Evolutionary conservation across 2,888 invertebrate species (phyloP), one percentile per base, ranked within the genome.

Genomic region (Rhynchonema sp.): DNA sequence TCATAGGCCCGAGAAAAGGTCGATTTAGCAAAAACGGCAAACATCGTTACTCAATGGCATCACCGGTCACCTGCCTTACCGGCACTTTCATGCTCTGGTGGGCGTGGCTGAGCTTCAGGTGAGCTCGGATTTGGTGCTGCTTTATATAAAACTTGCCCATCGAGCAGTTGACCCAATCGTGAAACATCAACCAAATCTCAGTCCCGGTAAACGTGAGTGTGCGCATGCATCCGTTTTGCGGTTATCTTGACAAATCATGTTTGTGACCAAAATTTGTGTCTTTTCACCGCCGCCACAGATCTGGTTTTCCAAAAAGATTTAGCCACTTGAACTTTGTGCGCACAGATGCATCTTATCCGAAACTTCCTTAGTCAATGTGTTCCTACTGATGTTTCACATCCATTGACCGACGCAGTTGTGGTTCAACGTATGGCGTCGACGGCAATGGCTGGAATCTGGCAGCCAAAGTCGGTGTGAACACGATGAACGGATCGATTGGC

Each of bases 401-500:
- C n/a, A n/a, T n/a, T n/a, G n/a, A n/a, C n/a, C n/a, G 38, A 13
- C 20, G 9, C 38, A 38, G 38, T 38, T 49, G 49, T n/a, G 49
- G 49, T n/a, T 17, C 13, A 3, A 49, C 49, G 13, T 49, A 49
- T n/a, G 23, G 49, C 49, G 49, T 49, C 20, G 49, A 49, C 23
- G n/a, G 23, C n/a, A n/a, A n/a, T 3, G 49, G 49, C 49, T 49
- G 49, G 49, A 49, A 49, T 49, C 49, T 49, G 49, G 49, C 49
- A 3, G 49, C 74, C 28, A 70, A 70, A 55, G 87, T 88, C 0
- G 87, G 88, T 0, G 87, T 88, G 0, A 84, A 85, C 79, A 90
- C 90, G 0, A 85, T 90, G 82, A 83, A 88, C 79, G 83, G 86
- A 0, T 87, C 88, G 0, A 87, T 90, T 72, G 88, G 89, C 46